phyloP scores from a whole-genome alignment of 2,888 invertebrate genomes.

The Cantharis rustica region DNA sequence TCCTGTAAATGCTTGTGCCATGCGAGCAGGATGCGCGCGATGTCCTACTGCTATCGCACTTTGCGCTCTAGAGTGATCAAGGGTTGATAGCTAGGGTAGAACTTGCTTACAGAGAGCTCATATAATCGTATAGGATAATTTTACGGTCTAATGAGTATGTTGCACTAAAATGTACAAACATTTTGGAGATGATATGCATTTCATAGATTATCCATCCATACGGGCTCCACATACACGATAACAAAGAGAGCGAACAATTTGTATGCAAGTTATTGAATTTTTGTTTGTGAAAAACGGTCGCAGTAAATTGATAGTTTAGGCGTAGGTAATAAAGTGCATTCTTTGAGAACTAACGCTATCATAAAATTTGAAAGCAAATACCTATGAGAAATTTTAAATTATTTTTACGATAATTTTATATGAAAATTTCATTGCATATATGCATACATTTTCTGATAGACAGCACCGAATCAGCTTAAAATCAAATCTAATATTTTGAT shows the following conservation, averaged over 20 bases:
- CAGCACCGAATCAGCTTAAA: neutral
- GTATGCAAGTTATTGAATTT: neutral
- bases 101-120: constrained; percentile 29
- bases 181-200: constrained; percentile 16
- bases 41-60: constrained; percentile 33
- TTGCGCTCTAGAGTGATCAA: constrained; percentile 43
- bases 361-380: neutral
- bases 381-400: neutral
- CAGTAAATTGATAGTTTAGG: neutral
- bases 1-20: constrained; percentile 44
- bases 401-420: neutral
- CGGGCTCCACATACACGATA: neutral
- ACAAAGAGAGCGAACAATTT: neutral
- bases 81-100: constrained; percentile 38
- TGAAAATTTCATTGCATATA: neutral
- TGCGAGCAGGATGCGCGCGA: constrained; percentile 48
- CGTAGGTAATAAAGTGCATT: neutral
- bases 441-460: neutral
- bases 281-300: neutral
- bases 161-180: constrained; percentile 19
- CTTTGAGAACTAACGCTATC: neutral
- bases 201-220: constrained; percentile 5
- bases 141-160: constrained; percentile 27
- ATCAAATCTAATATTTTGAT: neutral
- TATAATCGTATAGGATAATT: constrained; percentile 29